Percentiles rank a stretch among this genome's conserved stretches.
Conservation (phyloP, 2,888 invertebrate species). For the Saturnia pavonia region DNA sequence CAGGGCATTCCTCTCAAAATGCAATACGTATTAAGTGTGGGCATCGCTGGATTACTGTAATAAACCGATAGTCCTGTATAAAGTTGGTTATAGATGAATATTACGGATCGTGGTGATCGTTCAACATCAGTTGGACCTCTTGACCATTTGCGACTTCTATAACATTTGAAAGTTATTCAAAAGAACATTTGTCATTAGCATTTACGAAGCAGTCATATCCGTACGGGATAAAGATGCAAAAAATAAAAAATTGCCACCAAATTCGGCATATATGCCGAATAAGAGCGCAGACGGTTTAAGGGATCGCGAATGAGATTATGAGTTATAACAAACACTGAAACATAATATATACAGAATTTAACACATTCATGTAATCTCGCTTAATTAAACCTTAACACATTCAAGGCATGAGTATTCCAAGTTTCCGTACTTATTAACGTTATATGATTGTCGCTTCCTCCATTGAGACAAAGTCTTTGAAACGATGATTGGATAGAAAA, state of each 20-base stretch:
- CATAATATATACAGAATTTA: neutral
- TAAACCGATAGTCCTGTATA: too few species aligned
- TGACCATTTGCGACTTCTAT: too few species aligned
- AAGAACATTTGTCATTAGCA: neutral
- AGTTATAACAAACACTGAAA: neutral
- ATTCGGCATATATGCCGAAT: too few species aligned
- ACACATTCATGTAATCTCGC: neutral
- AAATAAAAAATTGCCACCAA: too few species aligned
- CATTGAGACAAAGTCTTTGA: neutral
- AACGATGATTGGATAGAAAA: neutral
- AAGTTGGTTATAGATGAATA: too few species aligned
- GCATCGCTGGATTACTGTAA: too few species aligned
- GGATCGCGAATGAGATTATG: neutral
- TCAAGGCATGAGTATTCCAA: too few species aligned
- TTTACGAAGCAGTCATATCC: neutral
- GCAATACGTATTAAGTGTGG: too few species aligned
- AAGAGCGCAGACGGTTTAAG: neutral
- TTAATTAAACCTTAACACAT: neutral
- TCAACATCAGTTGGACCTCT: neutral
- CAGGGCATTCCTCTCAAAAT: too few species aligned
- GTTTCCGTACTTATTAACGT: neutral
- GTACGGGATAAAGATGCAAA: too few species aligned
- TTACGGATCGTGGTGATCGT: too few species aligned
- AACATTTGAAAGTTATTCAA: too few species aligned
- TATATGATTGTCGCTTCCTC: neutral